Percentiles rank a stretch among this genome's conserved stretches.
phyloP scores from a whole-genome alignment of 2,113 vertebrate species.

The Riparia riparia region DNA sequence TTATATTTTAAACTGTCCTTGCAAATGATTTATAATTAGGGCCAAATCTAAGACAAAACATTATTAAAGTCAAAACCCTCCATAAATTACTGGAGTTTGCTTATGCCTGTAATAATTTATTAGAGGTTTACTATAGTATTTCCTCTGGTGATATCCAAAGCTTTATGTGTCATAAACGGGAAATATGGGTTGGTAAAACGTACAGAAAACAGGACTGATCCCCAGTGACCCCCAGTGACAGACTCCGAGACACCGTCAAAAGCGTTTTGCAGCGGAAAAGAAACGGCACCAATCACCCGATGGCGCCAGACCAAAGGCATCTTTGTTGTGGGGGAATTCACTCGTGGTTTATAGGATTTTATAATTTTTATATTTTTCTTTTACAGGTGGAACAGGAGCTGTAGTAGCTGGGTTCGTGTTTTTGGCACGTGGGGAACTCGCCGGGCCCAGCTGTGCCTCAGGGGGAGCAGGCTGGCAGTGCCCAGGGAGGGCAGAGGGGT shows the following conservation, averaged over 20 bases:
- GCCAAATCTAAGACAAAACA: constrained; percentile 78
- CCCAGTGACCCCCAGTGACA: constrained; percentile 10
- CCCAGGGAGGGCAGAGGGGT: not conserved
- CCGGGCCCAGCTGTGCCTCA: fast-evolving
- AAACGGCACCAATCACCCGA: not conserved
- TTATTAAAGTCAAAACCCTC: constrained; percentile 76
- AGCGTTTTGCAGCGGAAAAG: not conserved
- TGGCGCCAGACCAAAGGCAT: not conserved
- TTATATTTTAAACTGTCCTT: constrained; percentile 76
- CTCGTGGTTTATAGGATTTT: not conserved
- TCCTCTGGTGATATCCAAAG: constrained; percentile 56
- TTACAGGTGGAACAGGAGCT: not conserved
- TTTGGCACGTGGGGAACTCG: fast-evolving
- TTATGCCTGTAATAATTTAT: constrained; percentile 70
- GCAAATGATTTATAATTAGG: constrained; percentile 79
- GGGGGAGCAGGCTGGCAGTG: not conserved
- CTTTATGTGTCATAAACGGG: constrained; percentile 52
- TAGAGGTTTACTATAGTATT: constrained; percentile 64
- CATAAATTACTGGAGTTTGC: constrained; percentile 71
- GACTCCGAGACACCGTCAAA: not conserved
- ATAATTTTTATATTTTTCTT: not conserved
- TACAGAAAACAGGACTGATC: not conserved
- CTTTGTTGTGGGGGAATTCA: not conserved
- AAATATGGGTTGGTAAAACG: constrained; percentile 34
- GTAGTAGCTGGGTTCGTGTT: not conserved